phyloP scores from a whole-genome alignment of 1,140 invertebrate species.

The Condylostylus longicornis region DNA sequence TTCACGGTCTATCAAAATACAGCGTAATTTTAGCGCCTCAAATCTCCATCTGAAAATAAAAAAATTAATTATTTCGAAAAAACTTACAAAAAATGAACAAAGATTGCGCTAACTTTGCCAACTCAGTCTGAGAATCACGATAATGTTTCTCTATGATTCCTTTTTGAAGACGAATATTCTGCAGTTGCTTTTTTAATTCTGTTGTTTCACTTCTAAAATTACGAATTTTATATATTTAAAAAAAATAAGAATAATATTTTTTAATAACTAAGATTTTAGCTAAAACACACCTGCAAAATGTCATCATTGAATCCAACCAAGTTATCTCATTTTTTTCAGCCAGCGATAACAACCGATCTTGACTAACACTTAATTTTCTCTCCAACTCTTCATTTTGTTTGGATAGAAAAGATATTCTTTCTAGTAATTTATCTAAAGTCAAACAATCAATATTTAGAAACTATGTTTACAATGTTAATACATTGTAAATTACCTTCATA shows the following conservation, averaged over 20 bases:
- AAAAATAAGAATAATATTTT: neutral
- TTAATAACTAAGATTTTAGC: constrained; percentile 6
- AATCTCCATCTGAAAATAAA: constrained; percentile 24
- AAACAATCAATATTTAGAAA: neutral
- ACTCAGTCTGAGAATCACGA: constrained; percentile 22
- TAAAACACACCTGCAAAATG: constrained; percentile 31
- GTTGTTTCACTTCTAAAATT: constrained; percentile 26
- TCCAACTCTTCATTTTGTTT: constrained; percentile 20
- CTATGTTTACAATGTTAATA: neutral
- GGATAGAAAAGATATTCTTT: constrained; percentile 20
- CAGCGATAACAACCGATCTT: constrained; percentile 21
- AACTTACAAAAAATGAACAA: neutral
- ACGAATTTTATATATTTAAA: neutral
- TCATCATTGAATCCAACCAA: constrained; percentile 30
- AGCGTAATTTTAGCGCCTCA: constrained; percentile 28
- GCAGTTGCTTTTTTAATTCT: constrained; percentile 23
- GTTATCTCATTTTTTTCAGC: constrained; percentile 20
- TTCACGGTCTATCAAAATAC: constrained; percentile 27
- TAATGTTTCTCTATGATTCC: constrained; percentile 23
- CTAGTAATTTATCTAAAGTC: constrained; percentile 24
- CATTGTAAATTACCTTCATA: constrained; percentile 18
- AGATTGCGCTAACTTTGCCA: constrained; percentile 17
- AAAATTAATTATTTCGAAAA: neutral
- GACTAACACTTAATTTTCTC: constrained; percentile 14
- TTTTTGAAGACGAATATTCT: constrained; percentile 23